phyloP scores from a whole-genome alignment of 2,888 invertebrate genomes.

The Pachycephus smyrnensis region DNA sequence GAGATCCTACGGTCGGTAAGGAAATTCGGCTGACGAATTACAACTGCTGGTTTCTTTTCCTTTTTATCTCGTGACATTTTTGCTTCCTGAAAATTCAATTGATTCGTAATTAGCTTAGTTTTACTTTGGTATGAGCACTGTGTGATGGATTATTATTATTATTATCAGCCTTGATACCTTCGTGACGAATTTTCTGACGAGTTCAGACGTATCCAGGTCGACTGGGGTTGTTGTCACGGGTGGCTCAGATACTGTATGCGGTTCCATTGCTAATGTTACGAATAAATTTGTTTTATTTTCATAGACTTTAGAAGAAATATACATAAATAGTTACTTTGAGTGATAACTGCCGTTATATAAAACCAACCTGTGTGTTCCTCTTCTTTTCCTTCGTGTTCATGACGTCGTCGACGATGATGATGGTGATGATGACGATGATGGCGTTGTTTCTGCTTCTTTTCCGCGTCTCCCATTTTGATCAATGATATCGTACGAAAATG shows the following conservation, averaged over 20 bases:
- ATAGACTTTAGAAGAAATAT: background rate
- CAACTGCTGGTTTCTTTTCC: constrained; percentile 13
- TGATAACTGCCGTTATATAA: background rate
- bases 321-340: background rate
- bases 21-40: constrained; percentile 16
- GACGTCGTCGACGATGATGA: constrained; percentile 6
- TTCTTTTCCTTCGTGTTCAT: background rate
- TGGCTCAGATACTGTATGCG: background rate
- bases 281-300: background rate
- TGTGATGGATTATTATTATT: background rate
- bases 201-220: background rate
- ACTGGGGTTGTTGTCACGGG: background rate
- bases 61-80: background rate
- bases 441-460: constrained; percentile 11
- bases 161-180: background rate
- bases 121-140: background rate
- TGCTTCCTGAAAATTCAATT: background rate
- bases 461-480: background rate
- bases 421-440: constrained; percentile 19
- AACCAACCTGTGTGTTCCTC: background rate
- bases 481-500: constrained; percentile 16
- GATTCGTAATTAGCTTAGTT: background rate
- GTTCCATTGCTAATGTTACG: background rate
- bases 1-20: constrained; percentile 40
- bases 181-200: background rate